Evolutionary conservation across 2,888 invertebrate genomes (phyloP), one percentile per base, ranked within the genome.

Genomic region (Eristalis tenax): DNA sequence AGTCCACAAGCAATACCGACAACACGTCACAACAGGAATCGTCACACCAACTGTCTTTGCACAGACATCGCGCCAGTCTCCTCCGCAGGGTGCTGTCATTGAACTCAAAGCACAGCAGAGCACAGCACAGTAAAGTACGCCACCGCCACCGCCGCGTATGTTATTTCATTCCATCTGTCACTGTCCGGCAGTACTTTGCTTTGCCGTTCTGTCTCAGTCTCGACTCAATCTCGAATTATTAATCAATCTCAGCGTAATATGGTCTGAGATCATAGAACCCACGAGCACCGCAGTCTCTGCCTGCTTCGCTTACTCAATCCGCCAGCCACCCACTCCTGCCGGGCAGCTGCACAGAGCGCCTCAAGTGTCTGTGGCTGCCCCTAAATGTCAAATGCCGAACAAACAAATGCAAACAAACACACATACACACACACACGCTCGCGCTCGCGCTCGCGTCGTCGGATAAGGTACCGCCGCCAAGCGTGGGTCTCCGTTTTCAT

Each of bases 401-500:
- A 38, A 66, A 40, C 18, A 38, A 38, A 38, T 64, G 43, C 77
- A 65, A 10, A 35, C 40, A 63, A 18, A 66, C 38, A 15, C 28
- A 35, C 22, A 73, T 4, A 15, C 40, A 61, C 23, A 73, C n/a
- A 18, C 26, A 26, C 18, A 18, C 0, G 18, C 50, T 2, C 8
- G 8, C 26, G 26, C 26, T 26, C 2, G 26, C 2, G 18, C 6
- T 8, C 18, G 18, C 8, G 8, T 4, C 1, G 18, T 4, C 18
- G 50, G 50, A 38, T 18, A 18, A 50, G 50, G 73, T 63, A 66
- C 32, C 76, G n/a, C 10, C 63, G 69, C 26, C 26, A 69, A n/a
- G 87, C 68, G 87, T 80, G 87, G 87, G 87, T 83, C 80, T 83
- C 83, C 64, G 28, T 73, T 76, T 80, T 28, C 81, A 73, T 66